Conservation (phyloP, 2,888 invertebrate species). For the Deilephila porcellus region DNA sequence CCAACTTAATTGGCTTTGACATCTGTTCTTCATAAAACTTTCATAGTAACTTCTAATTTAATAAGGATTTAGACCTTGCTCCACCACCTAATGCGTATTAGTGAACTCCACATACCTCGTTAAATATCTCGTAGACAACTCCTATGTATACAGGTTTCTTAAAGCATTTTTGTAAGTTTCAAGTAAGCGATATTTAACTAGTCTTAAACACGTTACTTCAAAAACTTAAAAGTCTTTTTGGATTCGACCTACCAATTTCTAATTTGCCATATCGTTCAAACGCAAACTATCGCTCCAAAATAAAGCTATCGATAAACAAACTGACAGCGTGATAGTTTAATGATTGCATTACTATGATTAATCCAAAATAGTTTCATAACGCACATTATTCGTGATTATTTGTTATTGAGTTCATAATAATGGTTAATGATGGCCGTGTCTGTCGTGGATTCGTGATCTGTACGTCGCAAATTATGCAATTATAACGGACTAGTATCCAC, state of each 20-base stretch:
- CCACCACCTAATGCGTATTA: too few relatives aligned
- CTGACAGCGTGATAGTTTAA: conserved; percentile 2
- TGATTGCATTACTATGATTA: conserved; percentile 16
- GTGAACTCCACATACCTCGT: too few relatives aligned
- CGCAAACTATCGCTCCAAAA: not conserved
- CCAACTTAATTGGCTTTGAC: not conserved
- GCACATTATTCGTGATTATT: conserved; percentile 13
- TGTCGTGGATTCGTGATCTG: conserved; percentile 29
- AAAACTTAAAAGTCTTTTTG: too few relatives aligned
- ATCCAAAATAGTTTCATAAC: conserved; percentile 10
- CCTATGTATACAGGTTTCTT: too few relatives aligned
- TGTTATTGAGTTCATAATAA: conserved; percentile 14
- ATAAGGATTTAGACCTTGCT: too few relatives aligned
- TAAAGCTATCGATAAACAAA: not conserved
- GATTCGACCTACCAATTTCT: too few relatives aligned
- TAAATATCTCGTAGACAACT: too few relatives aligned
- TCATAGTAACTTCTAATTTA: too few relatives aligned
- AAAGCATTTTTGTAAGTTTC: too few relatives aligned
- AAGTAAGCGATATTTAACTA: too few relatives aligned
- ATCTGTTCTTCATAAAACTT: not conserved
- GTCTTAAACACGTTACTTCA: too few relatives aligned
- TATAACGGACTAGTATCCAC: conserved; percentile 13
- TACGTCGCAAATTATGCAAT: conserved; percentile 27
- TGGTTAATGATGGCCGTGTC: conserved; percentile 1
- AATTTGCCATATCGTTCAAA: too few relatives aligned